Percentiles rank a stretch among this genome's conserved stretches.
phyloP scores from a whole-genome alignment of 2,797 vertebrate species.

The Phalanger gymnotis region DNA sequence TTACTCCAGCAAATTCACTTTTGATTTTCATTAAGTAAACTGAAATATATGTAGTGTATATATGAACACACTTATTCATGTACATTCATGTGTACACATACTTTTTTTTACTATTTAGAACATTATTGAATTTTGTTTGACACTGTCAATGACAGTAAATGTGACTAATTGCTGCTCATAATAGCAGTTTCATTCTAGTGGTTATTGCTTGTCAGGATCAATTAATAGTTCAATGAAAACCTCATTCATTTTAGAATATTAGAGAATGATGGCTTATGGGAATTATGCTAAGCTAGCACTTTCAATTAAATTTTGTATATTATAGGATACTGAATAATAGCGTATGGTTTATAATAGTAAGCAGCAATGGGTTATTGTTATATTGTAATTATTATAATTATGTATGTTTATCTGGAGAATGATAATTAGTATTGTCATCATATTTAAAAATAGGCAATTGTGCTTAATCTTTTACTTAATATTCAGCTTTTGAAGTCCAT shows the following conservation, averaged over 20 bases:
- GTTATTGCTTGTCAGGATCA: constrained; percentile 90
- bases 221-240: constrained; percentile 87
- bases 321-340: constrained; percentile 83
- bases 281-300: constrained; percentile 84
- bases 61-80: not conserved
- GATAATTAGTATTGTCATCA: constrained; percentile 69
- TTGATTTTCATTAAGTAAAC: constrained; percentile 66
- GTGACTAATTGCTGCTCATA: constrained; percentile 90
- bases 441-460: constrained; percentile 78
- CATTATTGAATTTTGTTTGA: constrained; percentile 84
- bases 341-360: constrained; percentile 85
- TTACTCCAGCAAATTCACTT: constrained; percentile 65
- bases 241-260: constrained; percentile 86
- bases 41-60: constrained; percentile 50
- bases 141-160: constrained; percentile 87
- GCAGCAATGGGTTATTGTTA: constrained; percentile 80
- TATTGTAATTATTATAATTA: constrained; percentile 81
- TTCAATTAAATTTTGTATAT: constrained; percentile 86
- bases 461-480: constrained; percentile 72
- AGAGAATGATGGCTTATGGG: constrained; percentile 83
- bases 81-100: constrained; percentile 24
- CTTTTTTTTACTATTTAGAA: constrained; percentile 78
- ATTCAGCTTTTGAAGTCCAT: constrained; percentile 61
- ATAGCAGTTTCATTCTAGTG: constrained; percentile 89
- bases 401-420: constrained; percentile 79